Conservation (phyloP, 2,797 vertebrate genomes). For the Anguilla pacifica region DNA sequence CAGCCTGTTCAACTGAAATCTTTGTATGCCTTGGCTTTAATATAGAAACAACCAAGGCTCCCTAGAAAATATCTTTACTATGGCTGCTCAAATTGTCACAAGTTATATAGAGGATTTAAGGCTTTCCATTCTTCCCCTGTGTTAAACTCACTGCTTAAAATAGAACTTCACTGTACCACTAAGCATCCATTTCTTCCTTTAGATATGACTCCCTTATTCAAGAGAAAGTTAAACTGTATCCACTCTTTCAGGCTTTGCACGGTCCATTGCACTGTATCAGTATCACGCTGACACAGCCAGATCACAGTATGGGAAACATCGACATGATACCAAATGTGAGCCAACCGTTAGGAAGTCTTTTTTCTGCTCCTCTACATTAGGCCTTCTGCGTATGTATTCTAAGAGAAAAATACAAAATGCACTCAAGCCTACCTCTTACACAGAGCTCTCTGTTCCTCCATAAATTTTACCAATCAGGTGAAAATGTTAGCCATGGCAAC, state of each 20-base stretch:
- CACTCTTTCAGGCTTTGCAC: neutral
- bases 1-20: neutral
- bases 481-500: neutral
- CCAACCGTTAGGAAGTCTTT: neutral
- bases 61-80: neutral
- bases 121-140: neutral
- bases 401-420: neutral
- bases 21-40: neutral
- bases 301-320: neutral
- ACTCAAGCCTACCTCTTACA: neutral
- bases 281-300: neutral
- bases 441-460: neutral
- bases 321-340: neutral
- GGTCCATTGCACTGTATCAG: neutral
- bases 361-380: neutral
- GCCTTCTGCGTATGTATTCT: neutral
- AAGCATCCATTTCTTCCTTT: neutral
- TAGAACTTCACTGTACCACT: neutral
- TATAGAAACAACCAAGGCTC: neutral
- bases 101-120: neutral
- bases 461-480: neutral
- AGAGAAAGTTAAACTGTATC: neutral
- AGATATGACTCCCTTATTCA: neutral
- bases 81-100: neutral
- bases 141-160: neutral